A percentile compares a stretch with the other conserved stretches of the same genome.
These are phyloP conservation scores for Drosophila sp. DNA, from an alignment of 1,140 invertebrate genomes.

Conservation along the genomic window DNA sequence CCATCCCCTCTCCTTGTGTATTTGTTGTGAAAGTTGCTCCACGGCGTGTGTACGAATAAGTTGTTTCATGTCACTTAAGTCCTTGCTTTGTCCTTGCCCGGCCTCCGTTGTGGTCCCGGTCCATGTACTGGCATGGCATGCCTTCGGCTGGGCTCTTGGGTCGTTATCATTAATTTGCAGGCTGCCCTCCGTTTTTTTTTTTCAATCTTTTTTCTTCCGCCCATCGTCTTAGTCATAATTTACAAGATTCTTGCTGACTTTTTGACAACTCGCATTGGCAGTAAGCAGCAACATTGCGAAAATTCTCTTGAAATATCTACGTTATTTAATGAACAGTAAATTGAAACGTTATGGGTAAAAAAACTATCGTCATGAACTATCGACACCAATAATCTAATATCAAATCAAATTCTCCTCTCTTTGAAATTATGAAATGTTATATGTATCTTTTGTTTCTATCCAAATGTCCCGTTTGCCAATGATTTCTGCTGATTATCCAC, in stretches of 20 bases:
- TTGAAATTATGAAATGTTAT: no score
- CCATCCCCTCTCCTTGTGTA: not conserved
- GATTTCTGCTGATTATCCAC: no score
- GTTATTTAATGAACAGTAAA: no score
- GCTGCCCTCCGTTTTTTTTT: constrained; percentile 26
- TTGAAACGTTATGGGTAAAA: no score
- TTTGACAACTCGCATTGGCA: constrained; percentile 18
- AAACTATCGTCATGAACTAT: no score
- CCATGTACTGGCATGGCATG: not conserved
- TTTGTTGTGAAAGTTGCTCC: constrained; percentile 1
- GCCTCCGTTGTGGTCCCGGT: not conserved
- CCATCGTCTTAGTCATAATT: constrained; percentile 67
- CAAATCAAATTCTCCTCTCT: no score
- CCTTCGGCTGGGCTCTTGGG: constrained; percentile 15
- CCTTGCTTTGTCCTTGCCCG: not conserved
- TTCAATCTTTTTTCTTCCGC: not conserved
- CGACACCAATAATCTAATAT: no score
- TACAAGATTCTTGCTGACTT: constrained; percentile 57
- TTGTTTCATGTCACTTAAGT: constrained; percentile 58
- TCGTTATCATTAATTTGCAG: constrained; percentile 80
- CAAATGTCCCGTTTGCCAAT: no score
- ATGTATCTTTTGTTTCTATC: no score
- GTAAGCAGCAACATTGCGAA: not conserved
- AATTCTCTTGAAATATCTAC: not conserved
- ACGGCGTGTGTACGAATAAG: constrained; percentile 28